phyloP scores from a whole-genome alignment of 2,797 vertebrate genomes.

The Scarus forsteni region DNA sequence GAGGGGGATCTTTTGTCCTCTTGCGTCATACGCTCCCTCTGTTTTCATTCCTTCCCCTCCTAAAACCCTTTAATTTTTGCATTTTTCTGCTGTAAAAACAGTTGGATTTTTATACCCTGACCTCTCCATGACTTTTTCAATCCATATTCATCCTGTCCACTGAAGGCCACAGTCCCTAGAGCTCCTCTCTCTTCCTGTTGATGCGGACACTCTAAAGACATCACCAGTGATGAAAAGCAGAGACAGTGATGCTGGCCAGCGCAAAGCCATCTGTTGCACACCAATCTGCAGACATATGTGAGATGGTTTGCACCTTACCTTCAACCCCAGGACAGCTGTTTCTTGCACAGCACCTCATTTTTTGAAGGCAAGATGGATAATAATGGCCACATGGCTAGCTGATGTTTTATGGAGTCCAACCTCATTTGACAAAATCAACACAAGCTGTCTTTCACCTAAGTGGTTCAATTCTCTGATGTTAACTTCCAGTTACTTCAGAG shows the following conservation, averaged over 20 bases:
- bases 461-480: conserved; percentile 42
- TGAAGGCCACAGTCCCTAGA: conserved; percentile 5
- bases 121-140: conserved; percentile 9
- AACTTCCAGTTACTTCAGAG: conserved; percentile 24
- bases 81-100: background rate
- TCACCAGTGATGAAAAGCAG: conserved; percentile 48
- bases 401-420: conserved; percentile 28
- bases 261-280: conserved; percentile 20
- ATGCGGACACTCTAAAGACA: conserved; percentile 36
- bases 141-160: conserved; percentile 20
- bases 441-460: conserved; percentile 36
- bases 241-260: conserved; percentile 33
- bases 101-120: background rate
- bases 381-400: conserved; percentile 38
- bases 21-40: conserved; percentile 31
- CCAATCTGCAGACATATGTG: conserved; percentile 1
- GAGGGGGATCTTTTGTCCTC: conserved; percentile 36
- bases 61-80: background rate
- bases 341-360: conserved; percentile 17
- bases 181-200: conserved; percentile 43
- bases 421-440: conserved; percentile 53
- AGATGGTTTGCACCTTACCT: conserved; percentile 29
- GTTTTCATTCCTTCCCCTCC: conserved; percentile 2
- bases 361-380: conserved; percentile 8
- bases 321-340: conserved; percentile 4